A percentile compares a stretch with the other conserved stretches of the same genome.
These are phyloP conservation scores for Beris morrisii DNA, from an alignment of 2,888 invertebrate genomes.

Conservation along the genomic window DNA sequence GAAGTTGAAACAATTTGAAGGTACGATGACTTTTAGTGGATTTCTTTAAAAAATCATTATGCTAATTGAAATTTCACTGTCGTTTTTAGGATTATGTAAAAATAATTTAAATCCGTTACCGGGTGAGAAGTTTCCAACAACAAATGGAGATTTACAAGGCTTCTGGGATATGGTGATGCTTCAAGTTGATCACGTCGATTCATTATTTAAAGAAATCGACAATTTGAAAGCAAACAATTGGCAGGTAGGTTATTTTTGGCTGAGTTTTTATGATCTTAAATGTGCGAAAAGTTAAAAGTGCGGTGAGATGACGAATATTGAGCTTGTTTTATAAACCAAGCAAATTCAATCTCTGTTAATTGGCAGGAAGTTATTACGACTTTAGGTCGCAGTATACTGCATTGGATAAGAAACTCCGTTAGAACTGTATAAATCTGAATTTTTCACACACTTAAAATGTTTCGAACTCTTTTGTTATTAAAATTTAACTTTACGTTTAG, in stretches of 20 bases:
- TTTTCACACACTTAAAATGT: too few species aligned
- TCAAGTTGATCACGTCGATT: slow-evolving; percentile 84
- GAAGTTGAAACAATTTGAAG: slow-evolving; percentile 95
- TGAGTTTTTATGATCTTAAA: too few species aligned
- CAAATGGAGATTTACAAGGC: slow-evolving; percentile 86
- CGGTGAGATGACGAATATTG: too few species aligned
- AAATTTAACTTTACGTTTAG: too few species aligned
- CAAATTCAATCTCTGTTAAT: too few species aligned
- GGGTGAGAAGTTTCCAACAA: slow-evolving; percentile 85
- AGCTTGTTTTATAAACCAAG: too few species aligned
- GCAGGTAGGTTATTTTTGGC: slow-evolving; percentile 57
- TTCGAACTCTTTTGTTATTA: too few species aligned
- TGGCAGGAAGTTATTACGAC: too few species aligned
- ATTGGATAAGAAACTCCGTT: too few species aligned
- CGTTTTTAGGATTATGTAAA: slow-evolving; percentile 63
- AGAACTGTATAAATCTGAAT: too few species aligned
- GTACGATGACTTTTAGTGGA: slow-evolving; percentile 50
- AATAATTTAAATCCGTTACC: slow-evolving; percentile 67
- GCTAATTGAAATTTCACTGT: not conserved
- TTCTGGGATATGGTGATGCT: slow-evolving; percentile 98
- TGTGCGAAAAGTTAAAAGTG: too few species aligned
- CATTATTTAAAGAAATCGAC: slow-evolving; percentile 72
- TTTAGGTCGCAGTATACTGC: too few species aligned
- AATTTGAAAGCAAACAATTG: slow-evolving; percentile 67
- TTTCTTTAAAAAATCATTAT: slow-evolving; percentile 25